A percentile compares a stretch with the other conserved stretches of the same genome.
phyloP scores from a whole-genome alignment of 64 coral and sea anemone species.

The Montipora cactus region DNA sequence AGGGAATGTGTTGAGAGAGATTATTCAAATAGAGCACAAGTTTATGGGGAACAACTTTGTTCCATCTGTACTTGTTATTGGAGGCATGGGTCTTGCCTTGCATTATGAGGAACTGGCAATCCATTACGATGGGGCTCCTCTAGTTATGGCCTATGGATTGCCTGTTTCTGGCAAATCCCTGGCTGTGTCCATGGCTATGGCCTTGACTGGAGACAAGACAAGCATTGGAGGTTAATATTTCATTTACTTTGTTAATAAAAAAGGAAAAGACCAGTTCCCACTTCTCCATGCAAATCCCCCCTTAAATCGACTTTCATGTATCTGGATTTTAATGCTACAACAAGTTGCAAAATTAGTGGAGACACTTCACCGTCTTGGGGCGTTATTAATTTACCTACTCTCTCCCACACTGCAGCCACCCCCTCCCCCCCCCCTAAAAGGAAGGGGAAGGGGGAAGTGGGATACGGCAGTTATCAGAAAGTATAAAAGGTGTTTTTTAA shows the following conservation, averaged over 20 bases:
- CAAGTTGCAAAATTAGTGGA: too few relatives aligned
- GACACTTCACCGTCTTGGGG: too few relatives aligned
- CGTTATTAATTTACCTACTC: too few relatives aligned
- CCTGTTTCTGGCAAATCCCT: slow-evolving; percentile 30
- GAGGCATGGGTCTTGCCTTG: not conserved
- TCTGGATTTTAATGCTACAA: too few relatives aligned
- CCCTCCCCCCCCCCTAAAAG: too few relatives aligned
- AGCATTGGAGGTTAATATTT: slow-evolving; percentile 5
- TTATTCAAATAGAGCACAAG: not conserved
- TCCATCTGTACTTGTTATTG: not conserved
- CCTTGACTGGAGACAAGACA: not conserved
- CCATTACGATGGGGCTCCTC: not conserved
- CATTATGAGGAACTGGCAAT: not conserved
- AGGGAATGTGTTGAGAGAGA: not conserved
- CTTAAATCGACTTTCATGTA: too few relatives aligned
- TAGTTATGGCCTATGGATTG: slow-evolving; percentile 3
- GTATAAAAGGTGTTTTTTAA: too few relatives aligned
- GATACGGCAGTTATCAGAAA: too few relatives aligned
- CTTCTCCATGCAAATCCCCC: too few relatives aligned
- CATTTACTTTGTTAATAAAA: not conserved
- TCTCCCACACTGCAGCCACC: too few relatives aligned
- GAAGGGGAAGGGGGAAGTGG: too few relatives aligned
- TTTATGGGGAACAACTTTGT: slow-evolving; percentile 15
- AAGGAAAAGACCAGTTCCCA: not conserved
- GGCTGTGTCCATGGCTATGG: not conserved